Conservation (phyloP, 2,113 vertebrate species). For the Colaptes auratus region DNA sequence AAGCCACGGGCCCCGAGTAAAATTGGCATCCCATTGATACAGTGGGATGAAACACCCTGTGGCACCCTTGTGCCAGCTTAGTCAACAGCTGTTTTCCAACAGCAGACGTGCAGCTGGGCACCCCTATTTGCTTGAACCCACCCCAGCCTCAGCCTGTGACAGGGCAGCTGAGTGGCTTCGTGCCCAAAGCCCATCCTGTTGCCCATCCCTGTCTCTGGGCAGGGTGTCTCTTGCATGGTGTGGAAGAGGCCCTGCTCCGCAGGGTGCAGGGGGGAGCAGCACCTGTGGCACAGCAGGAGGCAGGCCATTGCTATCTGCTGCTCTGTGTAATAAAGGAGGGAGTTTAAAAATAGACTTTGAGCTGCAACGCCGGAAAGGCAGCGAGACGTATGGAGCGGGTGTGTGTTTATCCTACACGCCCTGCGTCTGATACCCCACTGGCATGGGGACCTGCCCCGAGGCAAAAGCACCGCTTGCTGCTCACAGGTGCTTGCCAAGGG, state of each 20-base stretch:
- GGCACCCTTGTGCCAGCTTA: accelerated
- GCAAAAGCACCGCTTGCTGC: accelerated
- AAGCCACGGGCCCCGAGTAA: accelerated
- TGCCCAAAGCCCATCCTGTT: background rate
- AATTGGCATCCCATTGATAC: background rate
- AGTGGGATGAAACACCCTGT: accelerated
- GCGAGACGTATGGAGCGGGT: constrained; percentile 14
- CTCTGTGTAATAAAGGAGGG: constrained; percentile 61
- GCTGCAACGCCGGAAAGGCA: constrained; percentile 44
- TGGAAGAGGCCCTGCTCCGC: background rate
- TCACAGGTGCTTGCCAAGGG: accelerated
- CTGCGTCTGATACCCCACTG: background rate
- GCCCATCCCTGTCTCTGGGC: accelerated
- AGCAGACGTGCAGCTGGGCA: background rate
- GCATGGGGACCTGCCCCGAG: background rate
- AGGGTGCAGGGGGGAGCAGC: accelerated
- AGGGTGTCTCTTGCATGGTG: accelerated
- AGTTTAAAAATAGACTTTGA: constrained; percentile 69
- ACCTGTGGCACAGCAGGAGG: background rate
- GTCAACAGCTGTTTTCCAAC: background rate
- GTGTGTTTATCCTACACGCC: constrained; percentile 47
- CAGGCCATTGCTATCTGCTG: background rate
- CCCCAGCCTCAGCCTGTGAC: accelerated
- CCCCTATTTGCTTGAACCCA: accelerated
- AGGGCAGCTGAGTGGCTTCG: accelerated